Evolutionary conservation across 2,113 vertebrate genomes (phyloP).

Genomic region (Cheilinus undulatus): DNA sequence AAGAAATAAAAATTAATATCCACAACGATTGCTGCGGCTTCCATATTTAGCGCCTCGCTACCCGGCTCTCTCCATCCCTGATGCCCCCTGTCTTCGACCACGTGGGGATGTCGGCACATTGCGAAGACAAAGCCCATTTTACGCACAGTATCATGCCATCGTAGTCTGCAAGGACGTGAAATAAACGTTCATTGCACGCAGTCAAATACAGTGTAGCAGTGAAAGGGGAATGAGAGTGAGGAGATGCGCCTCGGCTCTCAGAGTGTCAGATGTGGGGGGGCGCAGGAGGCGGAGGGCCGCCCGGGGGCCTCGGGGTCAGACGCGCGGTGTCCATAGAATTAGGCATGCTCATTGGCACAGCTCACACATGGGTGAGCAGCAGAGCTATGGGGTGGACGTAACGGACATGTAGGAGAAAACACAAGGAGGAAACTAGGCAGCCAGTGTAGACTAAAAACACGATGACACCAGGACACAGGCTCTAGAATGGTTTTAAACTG

Average conservation of each 20-base stretch:
- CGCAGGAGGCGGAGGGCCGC: slow-evolving; percentile 67
- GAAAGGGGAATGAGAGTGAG: slow-evolving; percentile 12
- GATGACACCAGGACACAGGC: background rate
- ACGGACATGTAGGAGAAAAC: slow-evolving; percentile 5
- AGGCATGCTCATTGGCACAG: slow-evolving; percentile 76
- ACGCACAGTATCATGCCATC: slow-evolving; percentile 1
- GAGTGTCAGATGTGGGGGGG: slow-evolving; percentile 49
- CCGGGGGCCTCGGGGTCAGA: slow-evolving; percentile 76
- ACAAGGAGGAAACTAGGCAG: background rate
- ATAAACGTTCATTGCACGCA: slow-evolving; percentile 30
- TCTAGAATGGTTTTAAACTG: background rate
- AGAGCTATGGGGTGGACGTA: background rate
- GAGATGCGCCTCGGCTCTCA: slow-evolving; percentile 18
- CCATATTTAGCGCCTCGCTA: slow-evolving; percentile 12
- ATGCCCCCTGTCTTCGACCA: slow-evolving; percentile 15
- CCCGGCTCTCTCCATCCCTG: slow-evolving; percentile 4
- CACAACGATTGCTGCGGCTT: background rate
- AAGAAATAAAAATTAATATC: background rate
- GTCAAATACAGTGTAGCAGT: slow-evolving; percentile 31
- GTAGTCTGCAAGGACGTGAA: slow-evolving; percentile 3
- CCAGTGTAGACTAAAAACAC: background rate
- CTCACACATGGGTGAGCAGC: slow-evolving; percentile 67
- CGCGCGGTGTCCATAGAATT: slow-evolving; percentile 78
- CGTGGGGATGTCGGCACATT: slow-evolving; percentile 39
- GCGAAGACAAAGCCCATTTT: slow-evolving; percentile 43